Percentiles rank a stretch among this genome's conserved stretches.
Conservation (phyloP, 2,888 invertebrate species). For the Diplazon laetatorius region DNA sequence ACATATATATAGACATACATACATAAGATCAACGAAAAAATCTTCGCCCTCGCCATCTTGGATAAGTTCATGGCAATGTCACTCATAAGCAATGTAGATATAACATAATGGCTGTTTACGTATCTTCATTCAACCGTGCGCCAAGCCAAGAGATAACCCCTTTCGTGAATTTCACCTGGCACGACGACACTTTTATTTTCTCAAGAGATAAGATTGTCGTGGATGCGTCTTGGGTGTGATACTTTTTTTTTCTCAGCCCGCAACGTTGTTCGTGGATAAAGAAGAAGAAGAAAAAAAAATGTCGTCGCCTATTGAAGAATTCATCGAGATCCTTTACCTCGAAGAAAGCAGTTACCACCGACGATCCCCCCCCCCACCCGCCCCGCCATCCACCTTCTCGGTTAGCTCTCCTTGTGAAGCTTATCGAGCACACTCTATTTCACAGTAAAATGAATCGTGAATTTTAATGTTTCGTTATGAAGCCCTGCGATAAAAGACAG, state of each 20-base stretch:
- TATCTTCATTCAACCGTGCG: constrained; percentile 4
- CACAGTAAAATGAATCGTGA: constrained; percentile 37
- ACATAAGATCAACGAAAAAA: not conserved
- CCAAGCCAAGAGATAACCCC: constrained; percentile 3
- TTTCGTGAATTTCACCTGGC: constrained; percentile 8
- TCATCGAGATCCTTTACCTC: constrained; percentile 27
- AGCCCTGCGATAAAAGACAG: constrained; percentile 20
- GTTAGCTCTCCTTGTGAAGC: not conserved
- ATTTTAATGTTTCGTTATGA: constrained; percentile 26
- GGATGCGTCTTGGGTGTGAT: not conserved
- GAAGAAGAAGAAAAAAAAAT: constrained; percentile 6
- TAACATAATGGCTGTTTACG: constrained; percentile 13
- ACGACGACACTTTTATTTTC: constrained; percentile 18
- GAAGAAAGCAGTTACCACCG: not conserved
- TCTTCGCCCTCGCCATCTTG: not conserved
- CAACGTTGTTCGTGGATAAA: constrained; percentile 9
- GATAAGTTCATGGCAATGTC: constrained; percentile 2
- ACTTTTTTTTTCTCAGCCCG: not conserved
- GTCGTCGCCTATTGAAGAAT: constrained; percentile 19
- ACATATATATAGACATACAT: constrained; percentile 7
- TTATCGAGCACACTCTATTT: constrained; percentile 25
- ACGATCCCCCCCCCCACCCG: not conserved
- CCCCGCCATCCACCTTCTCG: not conserved
- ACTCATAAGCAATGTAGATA: not conserved
- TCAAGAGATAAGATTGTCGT: constrained; percentile 15